phyloP scores from a whole-genome alignment of 2,888 invertebrate genomes.

The Morpho helenor region DNA sequence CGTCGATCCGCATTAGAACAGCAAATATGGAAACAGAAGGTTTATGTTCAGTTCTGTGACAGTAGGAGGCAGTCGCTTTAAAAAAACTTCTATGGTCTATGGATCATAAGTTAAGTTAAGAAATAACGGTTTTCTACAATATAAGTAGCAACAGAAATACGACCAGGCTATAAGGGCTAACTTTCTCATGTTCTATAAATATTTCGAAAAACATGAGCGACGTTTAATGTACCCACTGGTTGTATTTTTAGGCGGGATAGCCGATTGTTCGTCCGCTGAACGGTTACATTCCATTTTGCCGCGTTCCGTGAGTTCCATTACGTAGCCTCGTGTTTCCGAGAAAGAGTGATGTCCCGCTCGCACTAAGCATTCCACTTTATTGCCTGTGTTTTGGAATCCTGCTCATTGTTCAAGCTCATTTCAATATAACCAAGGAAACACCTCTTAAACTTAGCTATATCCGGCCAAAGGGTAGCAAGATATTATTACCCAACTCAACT shows the following conservation, averaged over 20 bases:
- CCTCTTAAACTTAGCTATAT: constrained; percentile 42
- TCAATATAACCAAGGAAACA: constrained; percentile 58
- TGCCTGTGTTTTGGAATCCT: constrained; percentile 69
- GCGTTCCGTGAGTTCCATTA: constrained; percentile 67
- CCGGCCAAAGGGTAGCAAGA: constrained; percentile 51
- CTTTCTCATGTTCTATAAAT: not conserved
- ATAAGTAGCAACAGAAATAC: not conserved
- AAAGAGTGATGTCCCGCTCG: constrained; percentile 69
- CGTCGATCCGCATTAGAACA: no score
- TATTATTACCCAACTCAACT: constrained; percentile 9
- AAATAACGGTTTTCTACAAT: no score
- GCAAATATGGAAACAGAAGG: no score
- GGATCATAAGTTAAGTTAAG: no score
- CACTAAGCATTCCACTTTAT: constrained; percentile 64
- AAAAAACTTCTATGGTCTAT: no score
- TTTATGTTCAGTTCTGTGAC: no score
- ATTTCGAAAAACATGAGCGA: constrained; percentile 2
- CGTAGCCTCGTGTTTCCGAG: constrained; percentile 67
- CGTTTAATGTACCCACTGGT: constrained; percentile 17
- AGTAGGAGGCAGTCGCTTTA: no score
- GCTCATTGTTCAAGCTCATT: constrained; percentile 68
- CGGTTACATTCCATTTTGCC: constrained; percentile 67
- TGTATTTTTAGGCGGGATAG: constrained; percentile 32
- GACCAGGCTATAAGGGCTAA: not conserved
- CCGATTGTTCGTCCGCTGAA: constrained; percentile 35